Evolutionary conservation across 1,140 invertebrate species (phyloP).

Genomic region (Lycorma delicatula): DNA sequence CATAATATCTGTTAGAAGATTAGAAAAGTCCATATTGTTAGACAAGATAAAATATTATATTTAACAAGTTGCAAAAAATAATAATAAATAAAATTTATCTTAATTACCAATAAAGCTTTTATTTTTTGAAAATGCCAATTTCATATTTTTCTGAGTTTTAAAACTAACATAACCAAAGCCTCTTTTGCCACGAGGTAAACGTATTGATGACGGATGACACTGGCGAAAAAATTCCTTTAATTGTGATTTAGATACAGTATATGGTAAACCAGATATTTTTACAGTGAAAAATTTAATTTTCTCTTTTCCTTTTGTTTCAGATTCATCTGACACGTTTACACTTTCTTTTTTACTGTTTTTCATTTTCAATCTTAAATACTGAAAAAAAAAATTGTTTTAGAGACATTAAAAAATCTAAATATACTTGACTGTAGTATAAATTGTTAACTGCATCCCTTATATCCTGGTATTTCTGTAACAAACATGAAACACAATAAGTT

Average conservation of each 20-base stretch:
- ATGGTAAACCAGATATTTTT: constrained; percentile 56
- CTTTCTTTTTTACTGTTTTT: constrained; percentile 38
- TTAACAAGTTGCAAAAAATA: too few species aligned
- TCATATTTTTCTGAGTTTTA: constrained; percentile 68
- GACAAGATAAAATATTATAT: too few species aligned
- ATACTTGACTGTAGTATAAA: too few species aligned
- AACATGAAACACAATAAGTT: too few species aligned
- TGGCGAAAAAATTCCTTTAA: constrained; percentile 80
- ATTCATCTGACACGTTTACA: constrained; percentile 17
- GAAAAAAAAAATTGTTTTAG: constrained; percentile 16
- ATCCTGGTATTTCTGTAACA: too few species aligned
- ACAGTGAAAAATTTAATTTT: constrained; percentile 36
- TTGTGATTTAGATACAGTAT: constrained; percentile 65
- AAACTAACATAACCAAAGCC: constrained; percentile 91
- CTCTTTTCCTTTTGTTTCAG: constrained; percentile 25
- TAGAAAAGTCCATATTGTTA: too few species aligned
- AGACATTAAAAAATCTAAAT: too few species aligned
- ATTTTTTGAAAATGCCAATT: constrained; percentile 74
- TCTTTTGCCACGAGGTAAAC: constrained; percentile 64
- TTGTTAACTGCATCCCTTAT: too few species aligned
- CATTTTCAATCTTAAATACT: constrained; percentile 33
- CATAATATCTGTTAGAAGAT: too few species aligned
- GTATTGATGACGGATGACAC: constrained; percentile 64
- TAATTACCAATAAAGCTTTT: constrained; percentile 72
- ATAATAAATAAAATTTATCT: too few species aligned